These are phyloP conservation scores for Drosophila arizonae DNA, from an alignment of 1,140 invertebrate genomes.

Conservation along the genomic window DNA sequence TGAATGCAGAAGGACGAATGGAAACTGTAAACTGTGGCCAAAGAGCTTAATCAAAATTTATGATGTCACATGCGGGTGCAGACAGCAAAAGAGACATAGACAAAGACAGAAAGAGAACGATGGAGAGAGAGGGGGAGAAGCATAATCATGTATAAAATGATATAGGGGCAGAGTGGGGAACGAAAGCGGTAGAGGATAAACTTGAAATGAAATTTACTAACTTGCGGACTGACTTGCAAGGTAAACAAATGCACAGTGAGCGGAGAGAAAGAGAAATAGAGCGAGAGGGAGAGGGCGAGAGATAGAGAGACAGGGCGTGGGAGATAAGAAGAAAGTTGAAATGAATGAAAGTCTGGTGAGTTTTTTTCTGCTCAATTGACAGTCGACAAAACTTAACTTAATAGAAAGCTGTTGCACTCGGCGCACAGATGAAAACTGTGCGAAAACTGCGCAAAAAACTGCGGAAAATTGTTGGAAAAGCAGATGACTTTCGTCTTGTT, in stretches of 20 bases:
- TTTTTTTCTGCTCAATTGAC: conserved; percentile 50
- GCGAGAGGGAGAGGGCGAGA: not conserved
- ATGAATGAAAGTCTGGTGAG: conserved; percentile 19
- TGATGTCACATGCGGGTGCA: conserved; percentile 61
- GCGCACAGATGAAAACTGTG: not conserved
- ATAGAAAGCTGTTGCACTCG: not conserved
- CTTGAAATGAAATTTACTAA: conserved; percentile 64
- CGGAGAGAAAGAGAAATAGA: not conserved
- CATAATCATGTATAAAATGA: conserved; percentile 23
- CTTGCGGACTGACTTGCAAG: conserved; percentile 45
- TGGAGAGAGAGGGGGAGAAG: conserved; percentile 12
- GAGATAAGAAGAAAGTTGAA: conserved; percentile 11
- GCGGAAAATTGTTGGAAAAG: not conserved
- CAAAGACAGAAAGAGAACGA: not conserved
- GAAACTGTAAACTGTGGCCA: conserved; percentile 50
- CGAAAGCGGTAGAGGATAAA: conserved; percentile 30
- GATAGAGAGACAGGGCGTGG: not conserved
- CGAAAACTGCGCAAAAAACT: conserved; percentile 1
- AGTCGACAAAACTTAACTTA: conserved; percentile 23
- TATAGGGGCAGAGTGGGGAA: not conserved
- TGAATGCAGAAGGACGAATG: not conserved
- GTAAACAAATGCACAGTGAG: conserved; percentile 38
- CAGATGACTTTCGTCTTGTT: conserved; percentile 11
- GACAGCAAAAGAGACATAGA: conserved; percentile 9
- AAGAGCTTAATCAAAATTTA: conserved; percentile 55